These are phyloP conservation scores for Percopsis transmontana DNA, from an alignment of 2,113 vertebrate species.

Conservation along the genomic window DNA sequence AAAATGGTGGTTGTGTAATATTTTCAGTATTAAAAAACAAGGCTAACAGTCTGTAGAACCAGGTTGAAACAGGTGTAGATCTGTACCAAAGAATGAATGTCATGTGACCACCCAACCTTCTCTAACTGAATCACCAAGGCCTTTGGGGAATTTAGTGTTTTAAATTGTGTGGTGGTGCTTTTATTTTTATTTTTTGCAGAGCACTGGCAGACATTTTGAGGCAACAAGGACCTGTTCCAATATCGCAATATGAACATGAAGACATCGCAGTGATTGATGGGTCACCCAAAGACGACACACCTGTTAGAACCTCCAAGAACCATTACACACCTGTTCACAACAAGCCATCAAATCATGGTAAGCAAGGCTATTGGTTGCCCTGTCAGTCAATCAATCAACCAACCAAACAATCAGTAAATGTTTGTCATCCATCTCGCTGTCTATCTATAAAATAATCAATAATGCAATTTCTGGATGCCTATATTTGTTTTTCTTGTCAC, in stretches of 20 bases:
- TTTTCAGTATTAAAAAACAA: neutral
- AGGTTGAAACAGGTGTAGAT: neutral
- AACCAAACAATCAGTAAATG: neutral
- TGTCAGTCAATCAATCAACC: neutral
- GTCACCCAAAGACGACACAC: constrained; percentile 95
- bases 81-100: too few species aligned
- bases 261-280: constrained; percentile 87
- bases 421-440: neutral
- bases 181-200: constrained; percentile 73
- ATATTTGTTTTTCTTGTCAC: neutral
- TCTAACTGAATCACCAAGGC: too few species aligned
- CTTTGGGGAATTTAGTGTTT: neutral
- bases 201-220: constrained; percentile 96
- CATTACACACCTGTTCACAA: constrained; percentile 93
- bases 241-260: constrained; percentile 94
- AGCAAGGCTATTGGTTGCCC: constrained; percentile 3
- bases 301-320: constrained; percentile 91
- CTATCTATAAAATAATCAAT: neutral
- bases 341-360: constrained; percentile 87
- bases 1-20: neutral
- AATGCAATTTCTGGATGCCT: neutral
- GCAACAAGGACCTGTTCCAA: constrained; percentile 92
- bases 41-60: constrained; percentile 12
- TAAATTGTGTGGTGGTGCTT: neutral
- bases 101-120: too few species aligned